phyloP scores from a whole-genome alignment of 2,888 invertebrate genomes.

The Elmis aenea region DNA sequence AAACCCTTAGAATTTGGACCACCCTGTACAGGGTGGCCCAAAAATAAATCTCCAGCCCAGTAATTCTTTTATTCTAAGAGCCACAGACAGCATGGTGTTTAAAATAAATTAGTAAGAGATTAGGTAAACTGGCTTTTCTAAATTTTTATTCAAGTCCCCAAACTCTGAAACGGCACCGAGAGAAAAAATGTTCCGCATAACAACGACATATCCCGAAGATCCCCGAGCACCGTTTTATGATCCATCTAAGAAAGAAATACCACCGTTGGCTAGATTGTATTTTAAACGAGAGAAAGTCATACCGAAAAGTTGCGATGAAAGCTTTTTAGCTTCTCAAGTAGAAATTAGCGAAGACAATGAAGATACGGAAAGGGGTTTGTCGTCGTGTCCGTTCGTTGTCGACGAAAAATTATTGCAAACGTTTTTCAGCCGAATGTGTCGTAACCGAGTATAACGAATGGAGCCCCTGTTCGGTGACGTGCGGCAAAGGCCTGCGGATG shows the following conservation, averaged over 20 bases:
- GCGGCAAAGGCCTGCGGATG: slow-evolving; percentile 83
- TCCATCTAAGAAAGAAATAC: slow-evolving; percentile 60
- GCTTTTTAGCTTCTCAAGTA: slow-evolving; percentile 53
- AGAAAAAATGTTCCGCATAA: slow-evolving; percentile 84
- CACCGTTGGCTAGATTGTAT: slow-evolving; percentile 79
- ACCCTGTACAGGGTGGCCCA: no score
- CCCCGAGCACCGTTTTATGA: slow-evolving; percentile 90
- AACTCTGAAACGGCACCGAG: slow-evolving; percentile 72
- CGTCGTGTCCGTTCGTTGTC: background rate
- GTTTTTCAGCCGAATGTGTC: slow-evolving; percentile 68
- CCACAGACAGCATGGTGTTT: no score
- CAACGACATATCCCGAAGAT: slow-evolving; percentile 86
- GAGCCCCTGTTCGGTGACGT: slow-evolving; percentile 78
- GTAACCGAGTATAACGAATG: slow-evolving; percentile 71
- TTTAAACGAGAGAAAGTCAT: slow-evolving; percentile 70
- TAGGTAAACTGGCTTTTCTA: no score
- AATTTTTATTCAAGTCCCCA: slow-evolving; percentile 61
- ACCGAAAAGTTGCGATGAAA: slow-evolving; percentile 68
- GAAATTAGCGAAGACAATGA: slow-evolving; percentile 66
- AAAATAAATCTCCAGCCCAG: no score
- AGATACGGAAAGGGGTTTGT: slow-evolving; percentile 59
- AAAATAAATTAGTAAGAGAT: no score
- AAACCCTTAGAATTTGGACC: no score
- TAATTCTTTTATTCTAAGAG: no score
- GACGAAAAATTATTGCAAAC: background rate